Base-by-base conservation (phyloP, 2,888 invertebrate genomes). In the Anticlea derivata region DNA sequence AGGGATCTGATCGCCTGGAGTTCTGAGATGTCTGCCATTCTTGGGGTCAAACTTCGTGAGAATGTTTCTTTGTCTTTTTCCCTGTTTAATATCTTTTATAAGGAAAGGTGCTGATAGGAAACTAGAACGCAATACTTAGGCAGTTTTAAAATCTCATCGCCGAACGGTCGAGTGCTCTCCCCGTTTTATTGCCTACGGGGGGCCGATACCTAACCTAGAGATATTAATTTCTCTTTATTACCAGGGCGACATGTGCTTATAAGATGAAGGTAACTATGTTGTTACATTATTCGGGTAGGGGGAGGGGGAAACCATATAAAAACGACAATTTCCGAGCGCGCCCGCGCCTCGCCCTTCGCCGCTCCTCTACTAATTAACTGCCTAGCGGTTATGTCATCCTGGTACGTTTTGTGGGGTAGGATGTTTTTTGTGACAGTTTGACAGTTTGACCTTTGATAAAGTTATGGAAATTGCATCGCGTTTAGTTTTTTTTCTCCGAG, bases 281-380 rank as follows among this genome's bases (percentile, higher is more conserved):
- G 80, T 84, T 83, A 82, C 84, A 83, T 86, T 85, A 85, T 86
- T 83, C 79, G 83, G 60, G 60, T 62, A 60, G 60, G 65, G 65
- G 60, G 66, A 67, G 80, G 83, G 78, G 78, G 83, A 85, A 84
- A 80, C 86, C 88, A 79, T 90, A 88, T 89, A 89, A 89, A 88
- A 89, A 89, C 87, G 86, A 89, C 89, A 86, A 88, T 88, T 88
- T 87, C 89, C 87, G 78, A 86, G 87, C 86, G 86, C 85, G 82
- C 86, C 81, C 81, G 84, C 85, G 87, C 87, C 86, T 81, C 78
- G 87, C 88, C 86, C 80, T 77, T 80, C 78, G 74, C 80, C 84
- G 80, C 88, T 85, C 78, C 77, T 71, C 71, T 73, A 73, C 88
- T 90, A 89, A 90, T 89, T 89, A 89, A 90, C 90, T 87, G 85